Evolutionary conservation across 2,888 invertebrate genomes (phyloP).

Genomic region (Acanthococcus lagerstroemiae): DNA sequence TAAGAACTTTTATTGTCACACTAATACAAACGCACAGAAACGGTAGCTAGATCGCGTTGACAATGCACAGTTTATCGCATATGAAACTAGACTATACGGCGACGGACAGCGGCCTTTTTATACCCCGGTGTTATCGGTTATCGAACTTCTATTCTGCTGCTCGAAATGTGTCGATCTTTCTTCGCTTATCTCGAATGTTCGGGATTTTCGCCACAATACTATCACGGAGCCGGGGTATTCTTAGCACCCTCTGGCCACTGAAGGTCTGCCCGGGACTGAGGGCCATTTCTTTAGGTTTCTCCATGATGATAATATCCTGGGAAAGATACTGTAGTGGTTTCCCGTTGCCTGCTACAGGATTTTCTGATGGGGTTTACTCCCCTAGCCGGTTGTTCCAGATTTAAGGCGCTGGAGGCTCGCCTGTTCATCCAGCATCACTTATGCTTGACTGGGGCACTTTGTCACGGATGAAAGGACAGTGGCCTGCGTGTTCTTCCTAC

Average conservation of each 20-base stretch:
- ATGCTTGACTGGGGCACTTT: not conserved
- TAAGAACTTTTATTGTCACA: too few relatives aligned
- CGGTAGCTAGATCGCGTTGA: too few relatives aligned
- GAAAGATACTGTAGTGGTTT: conserved; percentile 23
- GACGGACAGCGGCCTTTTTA: too few relatives aligned
- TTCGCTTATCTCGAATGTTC: too few relatives aligned
- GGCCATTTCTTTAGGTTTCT: conserved; percentile 33
- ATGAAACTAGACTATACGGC: too few relatives aligned
- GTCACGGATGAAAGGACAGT: not conserved
- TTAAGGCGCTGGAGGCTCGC: not conserved
- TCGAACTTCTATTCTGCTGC: too few relatives aligned
- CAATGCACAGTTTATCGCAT: too few relatives aligned
- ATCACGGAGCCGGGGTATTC: conserved; percentile 29
- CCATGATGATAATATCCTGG: conserved; percentile 35
- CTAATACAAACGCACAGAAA: too few relatives aligned
- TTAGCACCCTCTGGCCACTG: conserved; percentile 35
- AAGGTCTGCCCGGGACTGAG: conserved; percentile 37
- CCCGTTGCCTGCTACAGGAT: conserved; percentile 20
- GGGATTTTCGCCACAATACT: too few relatives aligned
- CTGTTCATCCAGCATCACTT: not conserved
- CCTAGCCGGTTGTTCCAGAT: conserved; percentile 22
- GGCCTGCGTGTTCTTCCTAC: not conserved
- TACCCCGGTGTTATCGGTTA: too few relatives aligned
- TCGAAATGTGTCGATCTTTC: too few relatives aligned
- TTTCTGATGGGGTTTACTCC: not conserved